These are phyloP conservation scores for Parotia lawesii DNA, from an alignment of 2,113 vertebrate species.

Conservation along the genomic window DNA sequence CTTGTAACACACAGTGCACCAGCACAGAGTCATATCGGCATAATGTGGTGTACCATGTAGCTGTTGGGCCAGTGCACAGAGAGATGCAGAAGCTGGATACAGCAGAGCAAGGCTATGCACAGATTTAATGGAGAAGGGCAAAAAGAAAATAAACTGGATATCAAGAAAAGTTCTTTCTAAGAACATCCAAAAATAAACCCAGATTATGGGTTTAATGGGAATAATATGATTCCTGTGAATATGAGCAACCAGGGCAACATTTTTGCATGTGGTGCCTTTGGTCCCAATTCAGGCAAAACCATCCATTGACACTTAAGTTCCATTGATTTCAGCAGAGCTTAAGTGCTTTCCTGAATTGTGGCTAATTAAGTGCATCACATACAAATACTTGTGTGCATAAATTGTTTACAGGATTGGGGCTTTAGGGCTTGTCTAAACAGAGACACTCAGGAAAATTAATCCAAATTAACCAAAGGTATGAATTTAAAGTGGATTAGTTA, in stretches of 20 bases:
- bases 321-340: slow-evolving; percentile 18
- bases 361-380: slow-evolving; percentile 57
- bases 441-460: slow-evolving; percentile 68
- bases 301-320: slow-evolving; percentile 42
- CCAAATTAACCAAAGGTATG: slow-evolving; percentile 69
- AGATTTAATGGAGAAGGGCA: not conserved
- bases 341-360: slow-evolving; percentile 31
- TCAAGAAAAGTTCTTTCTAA: not conserved
- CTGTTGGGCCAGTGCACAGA: not conserved
- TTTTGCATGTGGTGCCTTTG: not conserved
- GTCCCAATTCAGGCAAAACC: not conserved
- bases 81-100: not conserved
- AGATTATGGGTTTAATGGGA: too few relatives aligned
- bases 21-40: not conserved
- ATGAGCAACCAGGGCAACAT: not conserved
- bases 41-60: accelerated
- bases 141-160: not conserved
- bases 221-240: not conserved
- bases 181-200: not conserved
- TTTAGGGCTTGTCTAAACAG: slow-evolving; percentile 70
- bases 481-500: slow-evolving; percentile 71
- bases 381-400: slow-evolving; percentile 57
- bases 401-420: slow-evolving; percentile 64
- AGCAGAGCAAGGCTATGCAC: not conserved
- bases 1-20: not conserved